Conservation (phyloP, 2,113 vertebrate genomes). For the Onychostoma macrolepis region DNA sequence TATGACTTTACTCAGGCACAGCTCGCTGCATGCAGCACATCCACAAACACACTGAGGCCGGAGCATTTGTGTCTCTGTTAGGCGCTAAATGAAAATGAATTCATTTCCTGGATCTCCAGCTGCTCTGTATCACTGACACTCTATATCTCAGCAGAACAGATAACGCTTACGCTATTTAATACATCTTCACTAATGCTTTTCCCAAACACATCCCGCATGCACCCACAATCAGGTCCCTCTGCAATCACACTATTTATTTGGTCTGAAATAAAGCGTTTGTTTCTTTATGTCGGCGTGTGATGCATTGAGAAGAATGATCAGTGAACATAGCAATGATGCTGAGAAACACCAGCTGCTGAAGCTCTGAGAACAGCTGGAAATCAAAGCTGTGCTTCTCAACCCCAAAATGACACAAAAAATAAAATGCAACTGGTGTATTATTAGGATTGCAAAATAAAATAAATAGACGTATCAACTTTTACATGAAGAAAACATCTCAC, state of each 20-base stretch:
- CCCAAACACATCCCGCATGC: conserved; percentile 23
- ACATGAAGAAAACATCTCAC: neutral
- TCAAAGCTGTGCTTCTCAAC: neutral
- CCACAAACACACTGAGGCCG: neutral
- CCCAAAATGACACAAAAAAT: neutral
- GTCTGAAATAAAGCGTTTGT: conserved; percentile 40
- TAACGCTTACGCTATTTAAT: conserved; percentile 30
- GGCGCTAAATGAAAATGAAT: neutral
- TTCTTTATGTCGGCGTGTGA: conserved; percentile 48
- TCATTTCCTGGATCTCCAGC: conserved; percentile 13
- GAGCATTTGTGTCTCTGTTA: neutral
- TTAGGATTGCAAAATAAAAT: too few relatives aligned
- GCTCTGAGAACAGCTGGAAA: neutral
- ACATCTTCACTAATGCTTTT: conserved; percentile 28
- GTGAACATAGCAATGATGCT: conserved; percentile 15
- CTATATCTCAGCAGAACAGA: conserved; percentile 18
- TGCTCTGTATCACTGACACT: conserved; percentile 34
- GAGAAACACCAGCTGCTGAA: conserved; percentile 24
- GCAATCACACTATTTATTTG: conserved; percentile 43
- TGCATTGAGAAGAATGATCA: conserved; percentile 42
- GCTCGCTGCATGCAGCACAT: neutral
- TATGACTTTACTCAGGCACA: neutral
- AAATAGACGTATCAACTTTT: neutral
- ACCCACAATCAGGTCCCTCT: neutral
- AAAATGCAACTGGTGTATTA: too few relatives aligned